Conservation (phyloP, 2,113 vertebrate genomes). For the Mirza zaza region DNA sequence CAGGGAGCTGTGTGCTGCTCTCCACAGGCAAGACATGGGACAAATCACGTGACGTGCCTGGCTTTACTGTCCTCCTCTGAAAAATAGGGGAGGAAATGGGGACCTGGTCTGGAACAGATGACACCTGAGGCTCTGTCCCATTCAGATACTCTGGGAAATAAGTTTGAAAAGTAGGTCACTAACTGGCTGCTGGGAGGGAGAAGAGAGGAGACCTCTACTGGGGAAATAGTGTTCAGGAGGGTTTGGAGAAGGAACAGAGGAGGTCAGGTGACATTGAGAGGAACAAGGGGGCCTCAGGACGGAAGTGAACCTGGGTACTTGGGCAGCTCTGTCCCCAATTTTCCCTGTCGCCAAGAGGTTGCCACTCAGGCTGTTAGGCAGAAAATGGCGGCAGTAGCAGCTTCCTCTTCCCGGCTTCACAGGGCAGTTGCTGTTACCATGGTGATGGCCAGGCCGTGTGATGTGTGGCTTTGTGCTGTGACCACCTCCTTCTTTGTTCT, state of each 20-base stretch:
- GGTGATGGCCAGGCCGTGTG: neutral
- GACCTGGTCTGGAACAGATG: neutral
- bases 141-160: neutral
- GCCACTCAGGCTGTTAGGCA: neutral
- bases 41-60: fast-evolving
- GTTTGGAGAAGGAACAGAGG: neutral
- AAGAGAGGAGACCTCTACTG: neutral
- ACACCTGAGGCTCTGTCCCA: neutral
- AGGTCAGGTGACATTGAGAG: neutral
- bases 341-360: neutral
- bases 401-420: neutral
- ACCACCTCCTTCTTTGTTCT: slow-evolving; percentile 59
- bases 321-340: neutral
- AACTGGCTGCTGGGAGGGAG: neutral
- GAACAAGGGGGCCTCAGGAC: neutral
- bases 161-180: neutral
- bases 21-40: neutral
- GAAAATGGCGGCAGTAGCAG: neutral
- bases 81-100: neutral
- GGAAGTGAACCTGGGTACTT: neutral
- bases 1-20: neutral
- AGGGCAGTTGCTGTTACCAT: slow-evolving; percentile 41
- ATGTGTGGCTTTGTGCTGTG: slow-evolving; percentile 3
- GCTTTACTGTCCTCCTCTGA: neutral
- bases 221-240: neutral